These are phyloP conservation scores for Gallinago nigripennis DNA, from an alignment of 2,797 vertebrate species.

Conservation along the genomic window DNA sequence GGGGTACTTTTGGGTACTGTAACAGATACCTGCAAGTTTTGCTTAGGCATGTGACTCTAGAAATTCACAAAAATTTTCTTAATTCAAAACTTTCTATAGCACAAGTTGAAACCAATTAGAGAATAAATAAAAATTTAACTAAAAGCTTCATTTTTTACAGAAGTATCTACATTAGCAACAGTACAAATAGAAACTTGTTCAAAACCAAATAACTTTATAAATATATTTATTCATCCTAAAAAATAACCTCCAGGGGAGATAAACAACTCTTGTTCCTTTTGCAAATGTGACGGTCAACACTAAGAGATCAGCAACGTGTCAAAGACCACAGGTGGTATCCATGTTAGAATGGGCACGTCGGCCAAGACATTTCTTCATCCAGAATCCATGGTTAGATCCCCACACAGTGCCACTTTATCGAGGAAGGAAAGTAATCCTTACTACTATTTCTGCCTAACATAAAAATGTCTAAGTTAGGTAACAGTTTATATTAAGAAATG, in stretches of 20 bases:
- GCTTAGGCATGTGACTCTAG: neutral
- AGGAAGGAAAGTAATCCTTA: neutral
- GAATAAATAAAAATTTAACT: neutral
- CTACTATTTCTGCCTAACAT: neutral
- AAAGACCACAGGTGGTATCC: neutral
- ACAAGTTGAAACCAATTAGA: neutral
- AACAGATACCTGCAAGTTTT: neutral
- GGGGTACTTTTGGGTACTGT: neutral
- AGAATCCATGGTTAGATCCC: neutral
- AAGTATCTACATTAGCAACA: neutral
- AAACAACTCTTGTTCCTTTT: neutral
- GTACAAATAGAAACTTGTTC: neutral
- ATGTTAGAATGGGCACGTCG: rapidly evolving
- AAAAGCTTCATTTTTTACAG: neutral
- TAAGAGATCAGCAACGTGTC: neutral
- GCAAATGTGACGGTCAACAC: neutral
- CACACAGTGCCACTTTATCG: neutral
- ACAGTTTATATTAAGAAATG: neutral
- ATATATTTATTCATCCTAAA: neutral
- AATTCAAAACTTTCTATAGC: neutral
- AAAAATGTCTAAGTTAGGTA: neutral
- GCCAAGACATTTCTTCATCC: neutral
- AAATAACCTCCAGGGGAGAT: neutral
- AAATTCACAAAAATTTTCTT: neutral
- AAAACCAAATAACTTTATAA: neutral